Evolutionary conservation across 2,797 vertebrate genomes (phyloP).

Genomic region (Gila robusta): DNA sequence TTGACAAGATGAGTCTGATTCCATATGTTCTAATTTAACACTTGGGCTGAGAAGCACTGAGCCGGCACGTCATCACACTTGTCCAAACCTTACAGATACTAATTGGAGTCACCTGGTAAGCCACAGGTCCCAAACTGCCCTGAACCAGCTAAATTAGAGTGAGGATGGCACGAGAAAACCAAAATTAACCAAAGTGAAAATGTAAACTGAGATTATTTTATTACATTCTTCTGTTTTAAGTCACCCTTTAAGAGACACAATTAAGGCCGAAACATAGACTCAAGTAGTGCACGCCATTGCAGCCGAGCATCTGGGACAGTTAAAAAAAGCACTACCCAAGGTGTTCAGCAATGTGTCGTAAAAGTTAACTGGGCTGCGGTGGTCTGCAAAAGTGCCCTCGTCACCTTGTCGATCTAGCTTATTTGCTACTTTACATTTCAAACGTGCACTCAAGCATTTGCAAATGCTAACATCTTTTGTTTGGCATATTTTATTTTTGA

Average conservation of each 20-base stretch:
- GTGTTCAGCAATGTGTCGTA: conserved; percentile 78
- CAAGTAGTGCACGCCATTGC: conserved; percentile 70
- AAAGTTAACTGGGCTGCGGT: conserved; percentile 78
- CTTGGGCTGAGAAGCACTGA: conserved; percentile 74
- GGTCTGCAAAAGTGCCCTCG: conserved; percentile 69
- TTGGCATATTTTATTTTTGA: neutral
- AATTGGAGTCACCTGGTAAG: conserved; percentile 82
- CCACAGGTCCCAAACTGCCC: conserved; percentile 59
- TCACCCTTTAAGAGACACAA: conserved; percentile 79
- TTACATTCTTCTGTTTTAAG: conserved; percentile 75
- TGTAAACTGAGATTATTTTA: conserved; percentile 73
- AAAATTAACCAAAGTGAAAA: conserved; percentile 49
- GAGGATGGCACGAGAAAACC: conserved; percentile 21
- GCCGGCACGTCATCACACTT: conserved; percentile 64
- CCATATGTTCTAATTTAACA: conserved; percentile 76
- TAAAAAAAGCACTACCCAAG: conserved; percentile 75
- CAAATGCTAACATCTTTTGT: neutral
- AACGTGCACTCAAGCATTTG: neutral
- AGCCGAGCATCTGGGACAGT: conserved; percentile 80
- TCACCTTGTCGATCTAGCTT: conserved; percentile 62
- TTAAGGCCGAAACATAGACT: conserved; percentile 75
- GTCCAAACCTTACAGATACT: conserved; percentile 65
- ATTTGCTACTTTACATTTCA: conserved; percentile 55
- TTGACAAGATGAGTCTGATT: conserved; percentile 46
- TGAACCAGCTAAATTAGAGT: conserved; percentile 57